Evolutionary conservation across 2,888 invertebrate species (phyloP), one percentile per base, ranked within the genome.

Genomic region (Coleophora flavipennella): DNA sequence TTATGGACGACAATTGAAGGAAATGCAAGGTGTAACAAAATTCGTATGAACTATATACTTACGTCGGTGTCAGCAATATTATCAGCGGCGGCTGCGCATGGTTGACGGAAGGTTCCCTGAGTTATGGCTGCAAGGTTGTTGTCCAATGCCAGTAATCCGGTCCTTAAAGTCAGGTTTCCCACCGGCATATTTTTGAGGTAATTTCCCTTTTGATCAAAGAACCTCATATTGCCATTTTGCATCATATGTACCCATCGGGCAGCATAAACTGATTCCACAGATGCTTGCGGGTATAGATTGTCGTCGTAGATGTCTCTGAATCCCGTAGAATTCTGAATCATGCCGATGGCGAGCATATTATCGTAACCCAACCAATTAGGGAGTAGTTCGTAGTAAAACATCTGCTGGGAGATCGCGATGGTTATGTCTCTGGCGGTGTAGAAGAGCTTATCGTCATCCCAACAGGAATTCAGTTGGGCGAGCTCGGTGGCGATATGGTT

Each of bases 371-470:
- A 43, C 20, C 67, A 48, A 8, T 50, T 36, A 4, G 70, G 62
- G 9, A 65, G 32, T 6, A 66, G n/a, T 36, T 71, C 70, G 28
- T 70, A 73, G 20, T 56, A 66, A 31, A 50, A 55, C 1, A 68
- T 63, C 31, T 70, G 66, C 11, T 53, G 10, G 1, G 44, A 46
- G 0, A 53, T 39, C 27, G 71, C 71, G 13, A 71, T 71, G 32
- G 66, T 68, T 1, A 73, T 62, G 6, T 72, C 64, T 26, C 66
- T 57, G 0, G 72, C 63, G 1, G 59, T 59, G 3, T 52, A 36
- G 33, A 72, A 72, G 1, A 70, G 49, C 11, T 41, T 51, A 8
- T 68, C 59, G 13, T 73, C 72, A 14, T 50, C 39, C 72, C 71
- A 72, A 38, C 70, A 69, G 0, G 65, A 64, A 35, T 72, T 73